Evolutionary conservation across 2,797 vertebrate species (phyloP), one percentile per base, ranked within the genome.

Genomic region (Bufotes viridis): DNA sequence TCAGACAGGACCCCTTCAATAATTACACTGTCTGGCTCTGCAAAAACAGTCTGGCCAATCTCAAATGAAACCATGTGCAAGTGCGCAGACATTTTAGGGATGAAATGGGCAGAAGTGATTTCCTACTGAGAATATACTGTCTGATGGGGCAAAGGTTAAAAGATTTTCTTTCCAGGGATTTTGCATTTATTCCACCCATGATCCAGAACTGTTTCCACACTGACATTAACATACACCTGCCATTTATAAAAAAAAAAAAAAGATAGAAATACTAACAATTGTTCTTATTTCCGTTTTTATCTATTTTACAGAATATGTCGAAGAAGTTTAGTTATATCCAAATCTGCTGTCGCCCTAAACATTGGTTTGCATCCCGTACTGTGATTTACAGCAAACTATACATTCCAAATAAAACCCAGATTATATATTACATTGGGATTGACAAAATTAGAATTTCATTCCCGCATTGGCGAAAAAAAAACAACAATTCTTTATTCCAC

Each of bases 1-100:
- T 87, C 72, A 79, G 55, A 84, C 51, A 58, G 81, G 26, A 75
- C 11, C 24, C 29, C 85, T 70, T 72, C 15, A 61, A 78, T 17
- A 26, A 76, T 83, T 20, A 78, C 63, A 29, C 20, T 85, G 74
- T 78, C n/a, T 78, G 20, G 18, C 18, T 57, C 51, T 72, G 26
- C 18, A 18, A 55, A 78, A 63, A 78, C 42, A 65, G n/a, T 2
- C 5, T 22, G 12, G 42, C 17, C n/a, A 51, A 55, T 8, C 76
- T 65, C 42, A 13, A 29, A 61, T 26, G 15, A 58, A 76, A 3
- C 55, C 55, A 84, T 75, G 72, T 34, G 69, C 9, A 84, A 74
- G 13, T 13, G 67, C 53, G n/a, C 26, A 42, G 51, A 72, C 58
- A 85, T 76, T 53, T n/a, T 57, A 17, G 29, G 42, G 61, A 76